Evolutionary conservation across 2,888 invertebrate genomes (phyloP), one percentile per base, ranked within the genome.

Genomic region (Andricus curvator): DNA sequence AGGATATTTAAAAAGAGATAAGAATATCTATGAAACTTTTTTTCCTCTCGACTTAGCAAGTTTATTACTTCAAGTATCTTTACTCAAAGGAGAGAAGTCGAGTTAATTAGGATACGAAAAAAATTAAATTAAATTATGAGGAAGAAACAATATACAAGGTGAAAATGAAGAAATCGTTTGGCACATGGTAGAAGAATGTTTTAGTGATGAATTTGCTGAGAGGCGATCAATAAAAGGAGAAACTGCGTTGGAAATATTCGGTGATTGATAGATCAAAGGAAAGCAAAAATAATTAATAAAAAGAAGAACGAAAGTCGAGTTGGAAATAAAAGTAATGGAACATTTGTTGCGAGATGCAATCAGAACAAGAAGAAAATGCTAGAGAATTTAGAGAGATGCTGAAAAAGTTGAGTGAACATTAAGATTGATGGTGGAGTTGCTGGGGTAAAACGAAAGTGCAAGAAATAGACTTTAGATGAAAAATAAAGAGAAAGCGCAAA

Each of bases 341-440:
- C 22, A 62, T 62, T 62, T 62, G 62, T 62, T 22, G 25, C 62
- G 25, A 25, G 15, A 62, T 62, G 62, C 62, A 22, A 62, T 62
- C 62, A 62, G 62, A 62, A 62, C 25, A 22, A 62, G 25, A 13
- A 62, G 62, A 13, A 62, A 62, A 62, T 62, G 22, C 62, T 62
- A 15, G n/a, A 25, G 62, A 22, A 62, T 62, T 62, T 62, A 62
- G 62, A 25, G 25, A 62, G 22, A 62, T 22, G 62, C 4, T 22
- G 22, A 62, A 62, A 62, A 62, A 62, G 62, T 22, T 11, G 62
- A 25, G 62, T 4, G 62, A 22, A 25, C 11, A 62, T 22, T 22
- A 62, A 62, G 62, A 62, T 22, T 62, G 62, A 62, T 62, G 62
- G 11, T 22, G 25, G 62, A 62, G 62, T 62, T 25, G 22, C 62